phyloP scores from a whole-genome alignment of 2,113 vertebrate species.

The Stomatorhinus ivindoensis region DNA sequence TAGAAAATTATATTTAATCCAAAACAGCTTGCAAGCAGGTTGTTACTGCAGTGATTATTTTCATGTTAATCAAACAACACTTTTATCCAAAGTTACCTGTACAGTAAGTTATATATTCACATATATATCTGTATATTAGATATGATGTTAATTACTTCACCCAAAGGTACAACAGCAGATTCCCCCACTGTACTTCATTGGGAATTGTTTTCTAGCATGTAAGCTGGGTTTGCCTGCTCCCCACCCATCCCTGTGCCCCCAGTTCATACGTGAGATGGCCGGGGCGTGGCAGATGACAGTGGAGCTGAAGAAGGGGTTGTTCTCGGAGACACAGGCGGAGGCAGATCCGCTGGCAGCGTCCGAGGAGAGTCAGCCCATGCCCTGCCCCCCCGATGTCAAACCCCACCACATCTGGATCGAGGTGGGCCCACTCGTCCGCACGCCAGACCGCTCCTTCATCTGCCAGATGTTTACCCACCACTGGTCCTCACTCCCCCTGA shows the following conservation, averaged over 20 bases:
- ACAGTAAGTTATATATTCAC: background rate
- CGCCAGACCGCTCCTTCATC: background rate
- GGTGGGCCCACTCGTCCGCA: slow-evolving; percentile 50
- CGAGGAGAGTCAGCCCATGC: slow-evolving; percentile 83
- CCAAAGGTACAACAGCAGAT: background rate
- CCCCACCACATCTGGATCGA: slow-evolving; percentile 96
- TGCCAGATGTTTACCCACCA: background rate
- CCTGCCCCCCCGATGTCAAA: slow-evolving; percentile 80
- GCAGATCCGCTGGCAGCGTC: slow-evolving; percentile 88
- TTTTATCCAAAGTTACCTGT: background rate
- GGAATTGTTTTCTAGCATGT: background rate
- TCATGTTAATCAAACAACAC: background rate
- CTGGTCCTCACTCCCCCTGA: background rate
- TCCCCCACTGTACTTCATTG: background rate
- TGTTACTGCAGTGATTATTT: background rate
- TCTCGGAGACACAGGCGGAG: slow-evolving; percentile 76
- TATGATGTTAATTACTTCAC: background rate
- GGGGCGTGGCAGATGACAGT: slow-evolving; percentile 97
- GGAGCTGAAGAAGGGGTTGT: slow-evolving; percentile 85
- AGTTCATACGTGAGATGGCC: slow-evolving; percentile 97
- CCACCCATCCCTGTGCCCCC: background rate
- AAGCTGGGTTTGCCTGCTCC: background rate
- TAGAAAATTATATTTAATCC: background rate
- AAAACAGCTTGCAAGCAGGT: background rate
- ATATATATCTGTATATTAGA: background rate